Conservation (phyloP, 2,888 invertebrate genomes). For the Onthophagus sagittarius region DNA sequence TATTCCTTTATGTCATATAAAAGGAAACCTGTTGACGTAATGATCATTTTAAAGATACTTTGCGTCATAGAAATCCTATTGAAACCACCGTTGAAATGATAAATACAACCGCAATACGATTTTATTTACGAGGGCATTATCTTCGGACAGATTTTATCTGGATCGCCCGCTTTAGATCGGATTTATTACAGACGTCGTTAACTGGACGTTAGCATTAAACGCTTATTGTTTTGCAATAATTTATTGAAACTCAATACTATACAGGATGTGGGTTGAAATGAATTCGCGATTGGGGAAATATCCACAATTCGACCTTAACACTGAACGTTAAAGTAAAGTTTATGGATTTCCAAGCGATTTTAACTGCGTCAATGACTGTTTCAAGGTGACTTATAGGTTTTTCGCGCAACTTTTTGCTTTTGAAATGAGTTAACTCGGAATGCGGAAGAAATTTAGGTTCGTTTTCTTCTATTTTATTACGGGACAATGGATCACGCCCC, state of each 20-base stretch:
- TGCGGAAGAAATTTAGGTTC: background rate
- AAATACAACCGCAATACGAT: background rate
- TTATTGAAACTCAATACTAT: background rate
- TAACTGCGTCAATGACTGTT: background rate
- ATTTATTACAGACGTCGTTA: background rate
- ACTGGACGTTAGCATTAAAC: background rate
- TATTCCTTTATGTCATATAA: too few species aligned
- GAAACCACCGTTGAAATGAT: background rate
- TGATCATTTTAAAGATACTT: background rate
- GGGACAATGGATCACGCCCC: background rate
- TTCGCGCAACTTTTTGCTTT: background rate
- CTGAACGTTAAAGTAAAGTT: background rate
- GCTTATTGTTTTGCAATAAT: background rate
- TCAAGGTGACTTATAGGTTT: background rate
- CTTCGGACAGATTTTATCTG: background rate
- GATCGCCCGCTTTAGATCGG: background rate
- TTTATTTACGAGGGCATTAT: background rate
- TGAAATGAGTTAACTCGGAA: background rate
- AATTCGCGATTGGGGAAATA: background rate
- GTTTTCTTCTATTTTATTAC: background rate
- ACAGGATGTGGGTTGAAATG: background rate
- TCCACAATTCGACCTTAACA: background rate
- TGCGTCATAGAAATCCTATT: background rate
- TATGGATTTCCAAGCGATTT: background rate
- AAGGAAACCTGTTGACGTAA: background rate